Conservation (phyloP, 2,113 vertebrate species). For the Vombatus ursinus region DNA sequence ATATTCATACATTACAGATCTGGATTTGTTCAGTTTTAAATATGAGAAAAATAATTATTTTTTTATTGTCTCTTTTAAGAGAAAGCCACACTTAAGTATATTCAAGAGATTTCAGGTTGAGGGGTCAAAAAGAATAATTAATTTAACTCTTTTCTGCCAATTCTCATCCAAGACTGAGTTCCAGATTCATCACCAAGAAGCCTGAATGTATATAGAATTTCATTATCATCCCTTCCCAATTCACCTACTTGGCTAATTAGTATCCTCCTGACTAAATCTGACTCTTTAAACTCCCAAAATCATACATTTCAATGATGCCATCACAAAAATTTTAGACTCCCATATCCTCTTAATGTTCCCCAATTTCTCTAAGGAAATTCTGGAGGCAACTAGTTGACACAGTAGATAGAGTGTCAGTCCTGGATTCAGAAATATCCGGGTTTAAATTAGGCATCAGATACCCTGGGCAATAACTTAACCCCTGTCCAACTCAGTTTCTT, state of each 20-base stretch:
- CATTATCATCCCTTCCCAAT: not conserved
- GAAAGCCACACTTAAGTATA: not conserved
- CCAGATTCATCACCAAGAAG: not conserved
- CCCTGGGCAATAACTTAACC: not conserved
- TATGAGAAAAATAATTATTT: not conserved
- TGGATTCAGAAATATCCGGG: not conserved
- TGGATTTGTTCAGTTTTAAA: conserved; percentile 29
- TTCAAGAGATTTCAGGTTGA: not conserved
- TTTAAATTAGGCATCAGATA: not conserved
- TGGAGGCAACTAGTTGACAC: not conserved
- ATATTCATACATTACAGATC: not conserved
- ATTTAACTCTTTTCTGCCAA: too few relatives aligned
- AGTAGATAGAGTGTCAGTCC: not conserved
- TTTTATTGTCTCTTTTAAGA: conserved; percentile 24
- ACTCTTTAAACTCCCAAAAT: not conserved
- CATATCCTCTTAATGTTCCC: not conserved
- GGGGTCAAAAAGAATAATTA: not conserved
- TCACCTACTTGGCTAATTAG: not conserved
- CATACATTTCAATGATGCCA: not conserved
- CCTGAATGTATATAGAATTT: not conserved
- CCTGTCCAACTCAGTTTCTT: not conserved
- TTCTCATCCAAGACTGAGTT: not conserved
- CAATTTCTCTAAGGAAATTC: not conserved
- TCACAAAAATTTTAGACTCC: not conserved
- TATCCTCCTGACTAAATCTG: not conserved